A percentile compares a stretch with the other conserved stretches of the same genome.
Evolutionary conservation across 1,140 invertebrate species (phyloP).

Genomic region (Rhynchophorus ferrugineus): DNA sequence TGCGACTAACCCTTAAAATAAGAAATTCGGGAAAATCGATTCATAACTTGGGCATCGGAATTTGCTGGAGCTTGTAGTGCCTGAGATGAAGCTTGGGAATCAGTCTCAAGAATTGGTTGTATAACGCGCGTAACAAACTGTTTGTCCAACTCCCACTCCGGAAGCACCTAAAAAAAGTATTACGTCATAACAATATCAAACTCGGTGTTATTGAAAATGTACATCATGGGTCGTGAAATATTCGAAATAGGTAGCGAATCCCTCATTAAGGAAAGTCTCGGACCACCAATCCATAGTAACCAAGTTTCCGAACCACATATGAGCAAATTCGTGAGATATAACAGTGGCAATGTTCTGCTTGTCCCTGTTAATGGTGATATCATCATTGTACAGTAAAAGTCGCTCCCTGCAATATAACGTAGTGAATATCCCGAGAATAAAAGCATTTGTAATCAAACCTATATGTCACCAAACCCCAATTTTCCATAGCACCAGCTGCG

Average conservation of each 20-base stretch:
- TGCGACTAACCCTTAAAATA: conserved; percentile 54
- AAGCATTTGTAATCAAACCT: conserved; percentile 61
- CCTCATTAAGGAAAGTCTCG: conserved; percentile 47
- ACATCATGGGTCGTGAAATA: conserved; percentile 31
- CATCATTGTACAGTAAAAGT: conserved; percentile 47
- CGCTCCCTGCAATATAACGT: conserved; percentile 45
- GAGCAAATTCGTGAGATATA: conserved; percentile 56
- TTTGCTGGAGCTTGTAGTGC: conserved; percentile 45
- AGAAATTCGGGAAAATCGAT: conserved; percentile 52
- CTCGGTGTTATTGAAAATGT: conserved; percentile 3
- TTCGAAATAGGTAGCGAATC: conserved; percentile 45
- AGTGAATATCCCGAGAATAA: background rate
- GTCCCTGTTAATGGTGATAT: conserved; percentile 41
- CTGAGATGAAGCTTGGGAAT: conserved; percentile 57
- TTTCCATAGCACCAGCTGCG: conserved; percentile 85
- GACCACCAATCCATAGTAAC: conserved; percentile 52
- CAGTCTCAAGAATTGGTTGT: conserved; percentile 55
- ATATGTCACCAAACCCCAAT: conserved; percentile 88
- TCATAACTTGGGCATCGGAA: conserved; percentile 43
- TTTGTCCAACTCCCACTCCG: conserved; percentile 34
- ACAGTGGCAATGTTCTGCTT: conserved; percentile 45
- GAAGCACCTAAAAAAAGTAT: conserved; percentile 15
- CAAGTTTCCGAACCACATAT: conserved; percentile 66
- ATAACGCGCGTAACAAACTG: conserved; percentile 58
- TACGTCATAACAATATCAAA: background rate